phyloP scores from a whole-genome alignment of 2,888 invertebrate species.

The Elmis aenea region DNA sequence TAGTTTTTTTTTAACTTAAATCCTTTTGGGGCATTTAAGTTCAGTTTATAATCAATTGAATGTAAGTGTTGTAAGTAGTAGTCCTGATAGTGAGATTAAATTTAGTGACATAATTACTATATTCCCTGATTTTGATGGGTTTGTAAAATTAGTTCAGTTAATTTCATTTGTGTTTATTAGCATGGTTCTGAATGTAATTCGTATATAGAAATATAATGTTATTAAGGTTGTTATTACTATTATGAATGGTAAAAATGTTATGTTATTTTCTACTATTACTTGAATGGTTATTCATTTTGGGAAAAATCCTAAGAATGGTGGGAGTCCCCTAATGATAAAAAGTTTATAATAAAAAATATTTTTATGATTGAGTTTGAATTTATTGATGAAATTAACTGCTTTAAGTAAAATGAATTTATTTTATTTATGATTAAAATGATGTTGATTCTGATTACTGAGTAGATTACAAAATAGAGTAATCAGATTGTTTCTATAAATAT shows the following conservation, averaged over 20 bases:
- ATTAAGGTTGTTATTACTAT: conserved; percentile 53
- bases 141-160: conserved; percentile 37
- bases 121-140: conserved; percentile 36
- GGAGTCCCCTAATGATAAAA: conserved; percentile 56
- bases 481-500: conserved; percentile 25
- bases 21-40: no score
- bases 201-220: conserved; percentile 54
- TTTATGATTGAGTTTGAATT: conserved; percentile 45
- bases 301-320: conserved; percentile 58
- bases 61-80: conserved; percentile 26
- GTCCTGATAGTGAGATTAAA: conserved; percentile 32
- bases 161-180: conserved; percentile 50
- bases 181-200: conserved; percentile 49
- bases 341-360: conserved; percentile 51
- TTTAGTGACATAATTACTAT: conserved; percentile 37
- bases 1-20: conserved; percentile 57
- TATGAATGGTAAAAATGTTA: conserved; percentile 45
- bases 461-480: conserved; percentile 34
- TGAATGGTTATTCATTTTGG: conserved; percentile 58
- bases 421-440: conserved; percentile 48
- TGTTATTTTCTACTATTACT: conserved; percentile 47
- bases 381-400: conserved; percentile 50
- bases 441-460: conserved; percentile 46
- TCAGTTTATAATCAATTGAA: conserved; percentile 13
- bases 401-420: conserved; percentile 49